phyloP scores from a whole-genome alignment of 2,113 vertebrate species.

The Oryzias celebensis region DNA sequence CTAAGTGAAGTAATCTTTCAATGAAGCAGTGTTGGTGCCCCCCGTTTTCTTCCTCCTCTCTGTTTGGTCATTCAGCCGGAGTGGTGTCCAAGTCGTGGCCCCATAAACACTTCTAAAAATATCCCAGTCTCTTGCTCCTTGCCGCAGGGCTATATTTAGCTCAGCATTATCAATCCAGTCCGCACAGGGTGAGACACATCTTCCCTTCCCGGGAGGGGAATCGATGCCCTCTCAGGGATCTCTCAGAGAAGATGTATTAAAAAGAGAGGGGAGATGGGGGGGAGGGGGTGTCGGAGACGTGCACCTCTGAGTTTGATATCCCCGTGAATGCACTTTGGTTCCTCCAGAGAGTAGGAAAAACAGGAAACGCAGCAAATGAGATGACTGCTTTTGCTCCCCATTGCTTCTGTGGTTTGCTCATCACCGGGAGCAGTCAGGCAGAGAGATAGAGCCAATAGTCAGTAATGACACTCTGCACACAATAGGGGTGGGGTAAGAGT shows the following conservation, averaged over 20 bases:
- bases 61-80: conserved; percentile 56
- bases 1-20: conserved; percentile 51
- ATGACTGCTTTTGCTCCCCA: conserved; percentile 29
- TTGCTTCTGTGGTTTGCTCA: conserved; percentile 42
- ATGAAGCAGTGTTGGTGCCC: conserved; percentile 15
- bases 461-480: conserved; percentile 30
- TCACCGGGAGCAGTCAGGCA: conserved; percentile 33
- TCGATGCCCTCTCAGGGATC: conserved; percentile 62
- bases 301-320: conserved; percentile 13
- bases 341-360: conserved; percentile 26
- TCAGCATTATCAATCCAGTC: conserved; percentile 73
- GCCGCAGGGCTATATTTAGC: conserved; percentile 79
- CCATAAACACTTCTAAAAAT: conserved; percentile 78
- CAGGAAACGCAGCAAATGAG: conserved; percentile 10
- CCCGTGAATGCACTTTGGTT: conserved; percentile 16
- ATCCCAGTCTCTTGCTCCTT: conserved; percentile 57
- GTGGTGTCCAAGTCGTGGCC: conserved; percentile 47
- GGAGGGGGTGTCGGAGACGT: conserved; percentile 21
- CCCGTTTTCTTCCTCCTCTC: background rate
- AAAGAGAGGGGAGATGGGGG: background rate
- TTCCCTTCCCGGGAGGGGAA: conserved; percentile 51
- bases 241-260: conserved; percentile 29
- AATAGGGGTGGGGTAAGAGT: background rate
- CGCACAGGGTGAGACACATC: conserved; percentile 67
- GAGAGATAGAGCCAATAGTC: conserved; percentile 30